Evolutionary conservation across 2,888 invertebrate species (phyloP).

Genomic region (Melolontha melolontha): DNA sequence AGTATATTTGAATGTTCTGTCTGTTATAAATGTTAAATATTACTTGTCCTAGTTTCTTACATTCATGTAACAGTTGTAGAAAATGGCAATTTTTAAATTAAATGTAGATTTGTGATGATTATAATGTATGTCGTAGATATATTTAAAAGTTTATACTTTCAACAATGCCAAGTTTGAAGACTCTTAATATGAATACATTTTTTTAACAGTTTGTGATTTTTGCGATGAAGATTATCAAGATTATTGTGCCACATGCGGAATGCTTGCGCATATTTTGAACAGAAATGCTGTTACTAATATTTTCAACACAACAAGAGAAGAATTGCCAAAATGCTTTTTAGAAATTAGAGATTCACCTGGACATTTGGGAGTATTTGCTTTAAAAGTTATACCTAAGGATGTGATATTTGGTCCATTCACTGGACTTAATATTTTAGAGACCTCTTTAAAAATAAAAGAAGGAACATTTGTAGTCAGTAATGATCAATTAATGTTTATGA

Average conservation of each 20-base stretch:
- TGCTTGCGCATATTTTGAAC: conserved; percentile 12
- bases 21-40: too few species aligned
- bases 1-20: too few species aligned
- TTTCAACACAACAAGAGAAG: neutral
- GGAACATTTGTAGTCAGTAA: neutral
- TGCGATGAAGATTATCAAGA: conserved; percentile 9
- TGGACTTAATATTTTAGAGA: neutral
- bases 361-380: neutral
- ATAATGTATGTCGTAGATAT: too few species aligned
- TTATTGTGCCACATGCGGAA: conserved; percentile 3
- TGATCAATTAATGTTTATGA: neutral
- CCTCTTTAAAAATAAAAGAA: conserved; percentile 4
- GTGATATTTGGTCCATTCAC: too few species aligned
- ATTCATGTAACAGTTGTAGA: too few species aligned
- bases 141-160: too few species aligned
- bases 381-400: too few species aligned
- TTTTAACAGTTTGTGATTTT: neutral
- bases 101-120: too few species aligned
- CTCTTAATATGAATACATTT: too few species aligned
- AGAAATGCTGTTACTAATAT: neutral
- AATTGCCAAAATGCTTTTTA: conserved; percentile 1
- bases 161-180: too few species aligned
- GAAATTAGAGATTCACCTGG: neutral
- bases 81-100: too few species aligned
- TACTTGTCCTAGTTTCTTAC: too few species aligned